Evolutionary conservation across 2,888 invertebrate genomes (phyloP).

Genomic region (Leptura quadrifasciata): DNA sequence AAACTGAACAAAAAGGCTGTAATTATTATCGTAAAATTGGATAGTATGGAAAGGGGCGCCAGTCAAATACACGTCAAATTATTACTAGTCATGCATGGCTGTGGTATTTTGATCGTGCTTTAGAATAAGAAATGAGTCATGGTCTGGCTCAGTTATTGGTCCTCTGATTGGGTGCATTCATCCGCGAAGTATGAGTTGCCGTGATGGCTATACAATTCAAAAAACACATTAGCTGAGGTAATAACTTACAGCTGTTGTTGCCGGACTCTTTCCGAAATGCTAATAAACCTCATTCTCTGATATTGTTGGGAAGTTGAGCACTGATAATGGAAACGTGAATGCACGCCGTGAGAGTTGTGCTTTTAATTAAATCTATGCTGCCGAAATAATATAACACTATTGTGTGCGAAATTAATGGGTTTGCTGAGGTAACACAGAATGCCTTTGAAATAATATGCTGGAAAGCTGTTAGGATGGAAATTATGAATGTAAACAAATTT

Average conservation of each 20-base stretch:
- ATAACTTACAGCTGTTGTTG: slow-evolving; percentile 59
- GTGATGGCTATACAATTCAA: slow-evolving; percentile 53
- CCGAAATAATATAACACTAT: background rate
- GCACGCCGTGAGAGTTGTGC: slow-evolving; percentile 24
- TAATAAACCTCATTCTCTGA: slow-evolving; percentile 44
- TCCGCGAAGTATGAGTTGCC: slow-evolving; percentile 61
- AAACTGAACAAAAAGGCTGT: slow-evolving; percentile 37
- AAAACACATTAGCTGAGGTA: slow-evolving; percentile 59
- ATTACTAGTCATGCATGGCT: slow-evolving; percentile 61
- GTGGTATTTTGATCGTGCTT: slow-evolving; percentile 47
- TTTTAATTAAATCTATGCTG: slow-evolving; percentile 24
- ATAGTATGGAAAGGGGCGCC: slow-evolving; percentile 35
- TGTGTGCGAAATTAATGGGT: slow-evolving; percentile 16
- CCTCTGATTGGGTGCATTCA: slow-evolving; percentile 65
- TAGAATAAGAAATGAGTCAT: slow-evolving; percentile 64
- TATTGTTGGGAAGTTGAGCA: slow-evolving; percentile 36
- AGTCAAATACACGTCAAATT: slow-evolving; percentile 52
- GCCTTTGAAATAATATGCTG: too few species aligned
- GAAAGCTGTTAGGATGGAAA: too few species aligned
- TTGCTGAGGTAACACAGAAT: background rate
- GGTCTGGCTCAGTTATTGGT: slow-evolving; percentile 59
- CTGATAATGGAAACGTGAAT: slow-evolving; percentile 25
- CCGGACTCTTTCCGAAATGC: slow-evolving; percentile 51
- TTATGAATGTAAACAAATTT: background rate
- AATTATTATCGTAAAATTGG: slow-evolving; percentile 39